A percentile compares a stretch with the other conserved stretches of the same genome.
Conservation (phyloP, 2,113 vertebrate species). For the Zonotrichia leucophrys region DNA sequence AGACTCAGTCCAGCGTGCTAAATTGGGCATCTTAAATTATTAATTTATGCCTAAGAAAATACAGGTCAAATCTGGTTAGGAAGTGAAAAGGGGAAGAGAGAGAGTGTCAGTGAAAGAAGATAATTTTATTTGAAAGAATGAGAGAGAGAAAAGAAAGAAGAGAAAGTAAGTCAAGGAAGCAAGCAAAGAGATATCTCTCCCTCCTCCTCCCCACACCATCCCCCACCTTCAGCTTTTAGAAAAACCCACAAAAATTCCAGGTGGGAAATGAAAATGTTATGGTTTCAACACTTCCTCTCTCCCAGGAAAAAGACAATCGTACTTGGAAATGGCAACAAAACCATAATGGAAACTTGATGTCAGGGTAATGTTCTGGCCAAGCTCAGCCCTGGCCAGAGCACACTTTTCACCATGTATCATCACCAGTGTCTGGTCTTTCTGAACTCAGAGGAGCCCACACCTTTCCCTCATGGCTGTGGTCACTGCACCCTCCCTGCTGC, state of each 20-base stretch:
- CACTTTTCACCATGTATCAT: background rate
- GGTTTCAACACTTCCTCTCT: background rate
- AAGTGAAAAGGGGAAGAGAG: background rate
- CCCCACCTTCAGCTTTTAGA: background rate
- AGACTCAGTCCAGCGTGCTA: background rate
- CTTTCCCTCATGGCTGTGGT: background rate
- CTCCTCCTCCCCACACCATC: rapidly evolving
- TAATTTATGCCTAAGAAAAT: background rate
- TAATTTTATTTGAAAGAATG: background rate
- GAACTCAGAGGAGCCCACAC: background rate
- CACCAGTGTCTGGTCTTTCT: background rate
- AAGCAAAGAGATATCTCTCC: background rate
- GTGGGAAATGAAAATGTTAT: background rate
- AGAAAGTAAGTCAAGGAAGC: background rate
- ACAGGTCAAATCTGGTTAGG: background rate
- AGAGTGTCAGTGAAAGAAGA: background rate
- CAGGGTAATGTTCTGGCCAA: background rate
- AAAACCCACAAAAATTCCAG: background rate
- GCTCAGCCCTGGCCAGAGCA: background rate
- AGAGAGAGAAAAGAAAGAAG: background rate
- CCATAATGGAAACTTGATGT: background rate
- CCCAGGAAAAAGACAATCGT: background rate
- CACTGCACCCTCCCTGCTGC: background rate
- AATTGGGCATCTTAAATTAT: background rate
- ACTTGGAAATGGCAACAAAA: background rate